phyloP scores from a whole-genome alignment of 2,113 vertebrate species.

The Egretta garzetta region DNA sequence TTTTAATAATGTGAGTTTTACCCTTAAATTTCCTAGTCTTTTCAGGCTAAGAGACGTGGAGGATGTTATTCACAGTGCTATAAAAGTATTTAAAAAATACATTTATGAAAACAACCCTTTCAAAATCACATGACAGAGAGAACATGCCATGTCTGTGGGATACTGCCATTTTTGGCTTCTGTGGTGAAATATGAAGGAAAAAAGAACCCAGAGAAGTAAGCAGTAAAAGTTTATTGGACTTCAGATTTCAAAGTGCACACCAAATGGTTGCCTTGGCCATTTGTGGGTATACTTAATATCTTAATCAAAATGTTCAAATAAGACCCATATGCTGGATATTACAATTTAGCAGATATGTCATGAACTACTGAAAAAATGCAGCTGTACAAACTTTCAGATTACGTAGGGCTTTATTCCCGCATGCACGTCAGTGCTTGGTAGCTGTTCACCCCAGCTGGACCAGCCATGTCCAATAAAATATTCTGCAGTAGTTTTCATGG shows the following conservation, averaged over 20 bases:
- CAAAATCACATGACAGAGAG: background rate
- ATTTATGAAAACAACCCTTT: background rate
- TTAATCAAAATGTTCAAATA: background rate
- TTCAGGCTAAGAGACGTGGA: background rate
- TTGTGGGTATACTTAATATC: background rate
- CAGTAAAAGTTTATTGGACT: background rate
- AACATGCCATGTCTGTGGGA: no score
- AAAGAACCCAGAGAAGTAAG: background rate
- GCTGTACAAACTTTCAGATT: conserved; percentile 2
- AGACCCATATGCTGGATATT: background rate
- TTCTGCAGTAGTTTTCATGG: background rate
- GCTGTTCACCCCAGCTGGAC: background rate
- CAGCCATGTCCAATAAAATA: background rate
- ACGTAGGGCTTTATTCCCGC: background rate
- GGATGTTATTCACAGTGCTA: background rate
- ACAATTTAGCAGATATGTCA: background rate
- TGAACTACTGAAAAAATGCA: background rate
- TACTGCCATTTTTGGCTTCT: background rate
- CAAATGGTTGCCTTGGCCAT: background rate
- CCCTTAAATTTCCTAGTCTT: background rate
- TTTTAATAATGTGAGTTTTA: background rate
- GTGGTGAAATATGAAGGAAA: background rate
- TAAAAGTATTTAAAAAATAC: background rate
- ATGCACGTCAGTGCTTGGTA: background rate
- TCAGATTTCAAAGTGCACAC: background rate